Conservation (phyloP, 2,113 vertebrate species). For the Cisticola juncidis region DNA sequence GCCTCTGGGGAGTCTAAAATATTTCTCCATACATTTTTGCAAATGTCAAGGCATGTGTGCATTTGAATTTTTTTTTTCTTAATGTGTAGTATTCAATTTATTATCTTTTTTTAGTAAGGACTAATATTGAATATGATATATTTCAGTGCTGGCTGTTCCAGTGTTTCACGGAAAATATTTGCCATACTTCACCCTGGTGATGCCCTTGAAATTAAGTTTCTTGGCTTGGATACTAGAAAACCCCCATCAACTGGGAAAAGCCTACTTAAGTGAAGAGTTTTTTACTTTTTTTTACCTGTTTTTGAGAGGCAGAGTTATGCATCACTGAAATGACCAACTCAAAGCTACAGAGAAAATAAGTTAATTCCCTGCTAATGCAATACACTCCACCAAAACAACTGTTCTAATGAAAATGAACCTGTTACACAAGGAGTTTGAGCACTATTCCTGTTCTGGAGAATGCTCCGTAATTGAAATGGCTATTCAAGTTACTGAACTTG, state of each 20-base stretch:
- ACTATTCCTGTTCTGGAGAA: not conserved
- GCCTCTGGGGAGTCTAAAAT: not conserved
- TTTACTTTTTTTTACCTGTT: not conserved
- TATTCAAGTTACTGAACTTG: no score
- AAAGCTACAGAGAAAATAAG: not conserved
- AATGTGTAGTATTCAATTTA: fast-evolving
- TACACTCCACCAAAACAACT: not conserved
- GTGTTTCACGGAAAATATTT: not conserved
- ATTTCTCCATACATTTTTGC: fast-evolving
- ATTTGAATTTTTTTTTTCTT: not conserved
- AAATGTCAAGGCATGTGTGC: not conserved
- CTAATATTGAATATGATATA: fast-evolving
- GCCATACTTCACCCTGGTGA: fast-evolving
- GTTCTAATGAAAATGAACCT: not conserved
- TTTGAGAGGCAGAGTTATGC: not conserved
- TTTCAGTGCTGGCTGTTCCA: not conserved
- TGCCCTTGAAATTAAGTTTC: not conserved
- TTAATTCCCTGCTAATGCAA: not conserved
- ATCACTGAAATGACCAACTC: not conserved
- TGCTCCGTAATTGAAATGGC: not conserved
- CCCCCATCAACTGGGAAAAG: fast-evolving
- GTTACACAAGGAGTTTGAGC: not conserved
- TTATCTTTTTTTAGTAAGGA: not conserved
- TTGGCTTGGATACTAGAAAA: not conserved
- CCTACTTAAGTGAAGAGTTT: no score